A percentile compares a stretch with the other conserved stretches of the same genome.
phyloP scores from a whole-genome alignment of 92 coral and sea anemone species.

The Pocillopora meandrina region DNA sequence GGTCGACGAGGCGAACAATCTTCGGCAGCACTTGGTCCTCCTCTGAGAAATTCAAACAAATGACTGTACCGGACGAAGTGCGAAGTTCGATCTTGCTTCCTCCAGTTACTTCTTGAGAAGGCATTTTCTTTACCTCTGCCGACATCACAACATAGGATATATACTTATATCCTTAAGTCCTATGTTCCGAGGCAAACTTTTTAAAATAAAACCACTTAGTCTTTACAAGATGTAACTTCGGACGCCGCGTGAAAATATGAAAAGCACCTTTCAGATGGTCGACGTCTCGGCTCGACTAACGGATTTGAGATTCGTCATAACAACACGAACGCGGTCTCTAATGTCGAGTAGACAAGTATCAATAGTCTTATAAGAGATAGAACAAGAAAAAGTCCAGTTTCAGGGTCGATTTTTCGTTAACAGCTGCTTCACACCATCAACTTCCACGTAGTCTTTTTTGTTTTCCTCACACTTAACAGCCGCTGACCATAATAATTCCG shows the following conservation, averaged over 20 bases:
- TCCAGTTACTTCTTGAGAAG: conserved; percentile 64
- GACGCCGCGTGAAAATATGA: conserved; percentile 3
- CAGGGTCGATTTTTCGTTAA: neutral
- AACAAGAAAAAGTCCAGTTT: conserved; percentile 6
- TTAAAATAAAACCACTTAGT: conserved; percentile 21
- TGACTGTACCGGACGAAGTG: conserved; percentile 74
- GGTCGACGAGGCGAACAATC: conserved; percentile 83
- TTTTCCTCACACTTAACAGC: conserved; percentile 64
- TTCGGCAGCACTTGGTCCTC: conserved; percentile 75
- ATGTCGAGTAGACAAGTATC: neutral
- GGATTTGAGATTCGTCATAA: conserved; percentile 11
- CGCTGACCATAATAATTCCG: conserved; percentile 65
- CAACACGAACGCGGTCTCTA: conserved; percentile 6
- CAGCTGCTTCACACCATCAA: conserved; percentile 66
- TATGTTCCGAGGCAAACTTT: conserved; percentile 1
- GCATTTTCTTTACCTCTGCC: conserved; percentile 63
- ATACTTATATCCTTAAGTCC: conserved; percentile 9
- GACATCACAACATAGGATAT: conserved; percentile 61
- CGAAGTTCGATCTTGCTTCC: conserved; percentile 82
- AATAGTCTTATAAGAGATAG: neutral
- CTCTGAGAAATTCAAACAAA: conserved; percentile 86
- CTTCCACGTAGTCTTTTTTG: conserved; percentile 86
- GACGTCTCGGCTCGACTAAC: conserved; percentile 7
- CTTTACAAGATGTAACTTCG: conserved; percentile 1
- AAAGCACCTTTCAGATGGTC: conserved; percentile 28